Evolutionary conservation across 2,797 vertebrate species (phyloP).

Genomic region (Gymnopithys bicolor): DNA sequence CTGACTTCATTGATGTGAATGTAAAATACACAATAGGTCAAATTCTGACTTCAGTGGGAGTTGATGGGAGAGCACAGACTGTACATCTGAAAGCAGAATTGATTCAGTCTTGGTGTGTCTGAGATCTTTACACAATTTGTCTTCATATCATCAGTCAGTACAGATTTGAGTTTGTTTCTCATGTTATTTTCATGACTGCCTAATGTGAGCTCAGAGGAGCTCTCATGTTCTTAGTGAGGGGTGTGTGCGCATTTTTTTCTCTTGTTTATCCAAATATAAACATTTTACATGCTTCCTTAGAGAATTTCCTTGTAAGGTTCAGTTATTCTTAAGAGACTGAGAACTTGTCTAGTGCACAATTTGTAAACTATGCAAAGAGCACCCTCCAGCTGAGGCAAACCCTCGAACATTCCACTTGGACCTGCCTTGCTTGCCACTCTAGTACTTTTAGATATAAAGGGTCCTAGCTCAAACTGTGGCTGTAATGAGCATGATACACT

Average conservation of each 20-base stretch:
- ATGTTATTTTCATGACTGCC: not conserved
- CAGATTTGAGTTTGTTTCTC: not conserved
- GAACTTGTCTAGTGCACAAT: not conserved
- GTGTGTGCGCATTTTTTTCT: not conserved
- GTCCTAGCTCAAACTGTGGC: not conserved
- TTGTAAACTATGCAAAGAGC: slow-evolving; percentile 24
- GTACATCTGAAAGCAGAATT: slow-evolving; percentile 32
- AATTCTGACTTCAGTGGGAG: slow-evolving; percentile 48
- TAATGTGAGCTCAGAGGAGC: not conserved
- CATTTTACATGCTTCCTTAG: slow-evolving; percentile 23
- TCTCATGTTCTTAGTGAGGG: not conserved
- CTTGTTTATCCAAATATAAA: slow-evolving; percentile 43
- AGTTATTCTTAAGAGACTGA: slow-evolving; percentile 29
- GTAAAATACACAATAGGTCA: slow-evolving; percentile 55
- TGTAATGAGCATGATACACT: not conserved
- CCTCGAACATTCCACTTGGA: not conserved
- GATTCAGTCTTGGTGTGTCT: not conserved
- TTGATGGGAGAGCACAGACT: slow-evolving; percentile 16
- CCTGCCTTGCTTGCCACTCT: not conserved
- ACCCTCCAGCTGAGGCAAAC: not conserved
- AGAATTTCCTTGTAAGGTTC: slow-evolving; percentile 58
- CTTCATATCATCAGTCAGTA: not conserved
- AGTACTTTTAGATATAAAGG: not conserved
- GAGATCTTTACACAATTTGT: not conserved
- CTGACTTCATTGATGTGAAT: slow-evolving; percentile 36